Conservation (phyloP, 2,113 vertebrate genomes). For the Brachypodius melanocephalos region DNA sequence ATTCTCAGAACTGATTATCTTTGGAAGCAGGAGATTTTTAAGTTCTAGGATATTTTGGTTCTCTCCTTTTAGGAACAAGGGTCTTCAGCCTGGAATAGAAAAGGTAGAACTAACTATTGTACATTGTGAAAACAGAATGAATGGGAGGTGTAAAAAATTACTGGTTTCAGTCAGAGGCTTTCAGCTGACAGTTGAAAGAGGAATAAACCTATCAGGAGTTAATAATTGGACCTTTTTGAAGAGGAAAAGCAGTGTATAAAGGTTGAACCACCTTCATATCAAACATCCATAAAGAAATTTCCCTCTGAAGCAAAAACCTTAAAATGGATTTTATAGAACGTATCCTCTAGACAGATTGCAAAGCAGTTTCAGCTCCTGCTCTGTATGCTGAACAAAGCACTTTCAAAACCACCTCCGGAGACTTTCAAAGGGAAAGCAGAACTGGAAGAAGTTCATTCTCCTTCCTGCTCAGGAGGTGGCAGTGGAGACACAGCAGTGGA, state of each 20-base stretch:
- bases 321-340: not conserved
- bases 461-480: slow-evolving; percentile 56
- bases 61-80: not conserved
- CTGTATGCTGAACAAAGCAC: not conserved
- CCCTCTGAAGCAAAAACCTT: not conserved
- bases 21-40: not conserved
- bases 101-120: not conserved
- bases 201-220: not conserved
- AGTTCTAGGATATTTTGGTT: not conserved
- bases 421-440: not conserved
- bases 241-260: not conserved
- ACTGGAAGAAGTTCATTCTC: not conserved
- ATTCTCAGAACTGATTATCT: not conserved
- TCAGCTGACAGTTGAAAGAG: not conserved
- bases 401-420: not conserved
- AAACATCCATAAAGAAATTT: not conserved
- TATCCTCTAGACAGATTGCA: not conserved
- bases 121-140: not conserved
- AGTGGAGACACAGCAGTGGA: slow-evolving; percentile 5
- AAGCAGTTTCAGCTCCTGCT: not conserved
- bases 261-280: not conserved
- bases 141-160: not conserved
- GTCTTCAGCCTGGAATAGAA: not conserved
- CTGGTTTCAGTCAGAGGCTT: not conserved
- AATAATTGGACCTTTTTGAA: not conserved